Conservation (phyloP, 37 sponge, comb jelly and placozoan species). For the Diacarnus erythraeanus region DNA sequence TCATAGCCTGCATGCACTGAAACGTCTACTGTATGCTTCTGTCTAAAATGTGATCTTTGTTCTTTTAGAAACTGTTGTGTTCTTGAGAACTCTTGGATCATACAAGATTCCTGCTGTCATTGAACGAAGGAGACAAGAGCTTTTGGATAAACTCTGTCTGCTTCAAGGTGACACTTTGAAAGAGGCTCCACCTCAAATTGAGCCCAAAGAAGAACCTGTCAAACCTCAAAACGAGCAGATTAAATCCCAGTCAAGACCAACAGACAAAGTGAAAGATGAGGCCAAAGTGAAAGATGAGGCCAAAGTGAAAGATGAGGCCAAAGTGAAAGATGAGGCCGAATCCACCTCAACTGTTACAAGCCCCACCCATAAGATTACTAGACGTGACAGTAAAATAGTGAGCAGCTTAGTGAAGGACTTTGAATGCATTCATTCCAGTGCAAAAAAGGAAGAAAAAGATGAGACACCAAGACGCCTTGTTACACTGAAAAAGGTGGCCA, state of each 20-base stretch:
- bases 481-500: not conserved
- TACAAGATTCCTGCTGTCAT: constrained; percentile 58
- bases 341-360: not conserved
- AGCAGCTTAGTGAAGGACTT: not conserved
- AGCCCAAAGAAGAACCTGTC: not conserved
- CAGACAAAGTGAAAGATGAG: not conserved
- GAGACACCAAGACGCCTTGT: constrained; percentile 23
- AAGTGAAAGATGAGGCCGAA: not conserved
- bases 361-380: not conserved
- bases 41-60: too few relatives aligned
- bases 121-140: constrained; percentile 43
- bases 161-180: constrained; percentile 42
- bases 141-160: constrained; percentile 26
- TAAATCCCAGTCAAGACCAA: not conserved
- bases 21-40: too few relatives aligned
- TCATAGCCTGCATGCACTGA: too few relatives aligned
- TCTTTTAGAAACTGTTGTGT: constrained; percentile 63
- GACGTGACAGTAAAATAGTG: constrained; percentile 2
- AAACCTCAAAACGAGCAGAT: not conserved
- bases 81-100: constrained; percentile 48
- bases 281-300: constrained; percentile 5
- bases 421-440: not conserved
- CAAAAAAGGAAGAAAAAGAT: constrained; percentile 17
- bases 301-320: not conserved
- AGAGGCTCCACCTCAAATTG: constrained; percentile 21